Base-by-base conservation (phyloP, 2,113 vertebrate genomes). In the Dascyllus trimaculatus region DNA sequence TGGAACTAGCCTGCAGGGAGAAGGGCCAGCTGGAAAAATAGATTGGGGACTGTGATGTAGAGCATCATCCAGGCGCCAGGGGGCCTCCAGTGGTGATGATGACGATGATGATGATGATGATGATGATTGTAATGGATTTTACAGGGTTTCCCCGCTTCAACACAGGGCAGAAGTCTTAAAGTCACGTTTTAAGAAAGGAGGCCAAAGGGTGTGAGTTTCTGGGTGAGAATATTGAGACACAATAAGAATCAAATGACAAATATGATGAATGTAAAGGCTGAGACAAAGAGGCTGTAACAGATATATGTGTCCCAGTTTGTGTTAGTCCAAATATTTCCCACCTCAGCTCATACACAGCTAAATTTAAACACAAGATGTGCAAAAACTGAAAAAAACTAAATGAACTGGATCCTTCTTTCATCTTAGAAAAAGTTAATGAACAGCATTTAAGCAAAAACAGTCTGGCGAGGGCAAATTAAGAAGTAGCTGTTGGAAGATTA, bases 11-110 rank as follows among this genome's bases (percentile, higher is more conserved):
- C 87, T 77, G 59, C 32, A 21, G 81, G 57, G 84, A 67, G 48
- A 71, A 60, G n/a, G 67, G 66, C 71, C 87, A 88, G 82, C 85
- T 91, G 88, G 86, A 89, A 88, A 88, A 89, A 85, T 62, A 85
- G 80, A 88, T 66, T 53, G 32, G 54, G 51, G 48, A 51, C 11
- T 18, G 52, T 65, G 75, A 85, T 80, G 72, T 66, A 85, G 60
- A 75, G 67, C 74, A 87, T 76, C 75, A 57, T 70, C 18, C 14
- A 0, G 57, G 63, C 46, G 64, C 85, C 62, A 45, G 60, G 74
- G 76, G 75, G 76, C 61, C 76, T 82, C 4, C 5, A 69, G 60
- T 62, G 53, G 81, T 64, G 66, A 70, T 80, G 73, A 84, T 85
- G 61, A 78, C 60, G 10, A 40, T 63, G 77, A 87, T 63, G 45